These are phyloP conservation scores for Palythoa heliodiscus DNA, from an alignment of 92 coral and sea anemone species.

Conservation along the genomic window DNA sequence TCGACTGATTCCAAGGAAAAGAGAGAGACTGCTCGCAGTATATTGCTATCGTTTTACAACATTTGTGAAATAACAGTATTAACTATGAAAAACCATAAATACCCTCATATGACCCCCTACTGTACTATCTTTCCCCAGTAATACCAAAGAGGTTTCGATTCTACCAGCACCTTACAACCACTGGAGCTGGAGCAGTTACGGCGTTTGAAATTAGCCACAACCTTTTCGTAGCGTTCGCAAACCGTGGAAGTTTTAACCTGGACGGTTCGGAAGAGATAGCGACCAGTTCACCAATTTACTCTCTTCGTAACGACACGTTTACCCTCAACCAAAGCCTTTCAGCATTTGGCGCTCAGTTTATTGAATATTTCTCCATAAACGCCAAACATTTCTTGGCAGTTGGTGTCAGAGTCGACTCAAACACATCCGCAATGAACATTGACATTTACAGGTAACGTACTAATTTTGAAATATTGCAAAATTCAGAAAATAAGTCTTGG, in stretches of 20 bases:
- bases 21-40: too few relatives aligned
- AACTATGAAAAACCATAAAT: too few relatives aligned
- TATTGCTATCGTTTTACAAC: too few relatives aligned
- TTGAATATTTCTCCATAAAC: constrained; percentile 20
- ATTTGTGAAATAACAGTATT: too few relatives aligned
- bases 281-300: constrained; percentile 25
- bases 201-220: constrained; percentile 17
- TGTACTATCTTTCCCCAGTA: background rate
- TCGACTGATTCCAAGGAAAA: too few relatives aligned
- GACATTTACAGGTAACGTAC: constrained; percentile 11
- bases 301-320: constrained; percentile 7
- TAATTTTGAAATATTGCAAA: background rate
- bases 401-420: constrained; percentile 11
- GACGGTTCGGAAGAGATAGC: constrained; percentile 6
- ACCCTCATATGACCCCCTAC: background rate
- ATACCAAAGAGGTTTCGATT: background rate
- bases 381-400: constrained; percentile 30
- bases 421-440: constrained; percentile 13
- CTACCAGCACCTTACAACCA: constrained; percentile 29
- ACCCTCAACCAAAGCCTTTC: constrained; percentile 17
- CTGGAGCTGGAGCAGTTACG: constrained; percentile 32
- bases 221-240: constrained; percentile 24
- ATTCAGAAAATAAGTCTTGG: too few relatives aligned
- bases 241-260: constrained; percentile 25
- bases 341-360: constrained; percentile 23